phyloP scores from a whole-genome alignment of 2,797 vertebrate genomes.

The Leptoclinus maculatus region DNA sequence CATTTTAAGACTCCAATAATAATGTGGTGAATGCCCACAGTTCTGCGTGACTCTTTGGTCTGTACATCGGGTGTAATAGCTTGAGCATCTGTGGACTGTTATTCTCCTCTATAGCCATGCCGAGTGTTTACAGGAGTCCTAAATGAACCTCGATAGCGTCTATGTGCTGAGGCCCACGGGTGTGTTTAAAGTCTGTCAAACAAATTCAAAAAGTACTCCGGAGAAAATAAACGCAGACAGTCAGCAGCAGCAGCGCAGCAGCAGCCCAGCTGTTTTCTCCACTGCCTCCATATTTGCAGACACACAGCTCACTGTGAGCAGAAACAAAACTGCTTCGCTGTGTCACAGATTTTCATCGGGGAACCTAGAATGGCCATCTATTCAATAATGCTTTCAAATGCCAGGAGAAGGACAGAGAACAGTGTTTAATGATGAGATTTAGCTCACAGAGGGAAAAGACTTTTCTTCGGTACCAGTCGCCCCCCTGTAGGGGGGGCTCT shows the following conservation, averaged over 20 bases:
- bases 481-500: too few relatives aligned
- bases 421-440: constrained; percentile 23
- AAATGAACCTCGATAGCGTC: constrained; percentile 16
- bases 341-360: constrained; percentile 6
- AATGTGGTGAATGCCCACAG: not conserved
- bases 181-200: constrained; percentile 59
- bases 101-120: constrained; percentile 28
- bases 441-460: constrained; percentile 40
- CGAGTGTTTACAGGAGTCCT: constrained; percentile 45
- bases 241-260: constrained; percentile 9
- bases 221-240: constrained; percentile 57
- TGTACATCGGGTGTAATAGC: not conserved
- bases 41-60: not conserved
- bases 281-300: constrained; percentile 17
- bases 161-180: constrained; percentile 4
- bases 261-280: constrained; percentile 18
- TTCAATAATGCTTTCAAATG: constrained; percentile 28
- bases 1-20: not conserved
- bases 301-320: constrained; percentile 1
- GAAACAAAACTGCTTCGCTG: not conserved
- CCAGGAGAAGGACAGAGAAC: constrained; percentile 1
- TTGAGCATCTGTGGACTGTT: constrained; percentile 17
- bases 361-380: not conserved
- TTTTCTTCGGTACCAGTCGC: too few relatives aligned
- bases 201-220: constrained; percentile 42